Conservation (phyloP, 1,140 invertebrate species). For the Drosophila ironensis region DNA sequence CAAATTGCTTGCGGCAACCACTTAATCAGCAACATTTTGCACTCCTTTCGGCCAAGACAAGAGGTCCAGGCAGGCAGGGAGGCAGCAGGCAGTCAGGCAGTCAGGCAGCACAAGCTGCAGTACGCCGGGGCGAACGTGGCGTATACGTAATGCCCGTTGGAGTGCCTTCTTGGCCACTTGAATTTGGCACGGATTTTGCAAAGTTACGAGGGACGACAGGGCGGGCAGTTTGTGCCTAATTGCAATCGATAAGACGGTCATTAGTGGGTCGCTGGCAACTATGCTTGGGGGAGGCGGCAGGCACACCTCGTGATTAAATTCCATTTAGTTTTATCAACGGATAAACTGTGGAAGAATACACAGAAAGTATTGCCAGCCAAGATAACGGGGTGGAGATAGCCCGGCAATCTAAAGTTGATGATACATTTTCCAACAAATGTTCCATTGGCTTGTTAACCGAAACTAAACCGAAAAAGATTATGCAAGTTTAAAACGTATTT, state of each 20-base stretch:
- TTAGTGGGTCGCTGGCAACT: not conserved
- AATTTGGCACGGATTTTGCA: conserved; percentile 17
- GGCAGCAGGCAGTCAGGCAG: no score
- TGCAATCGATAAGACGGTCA: conserved; percentile 12
- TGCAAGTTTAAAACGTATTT: not conserved
- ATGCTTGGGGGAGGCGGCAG: not conserved
- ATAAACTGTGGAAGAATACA: not conserved
- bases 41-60: conserved; percentile 31
- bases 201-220: not conserved
- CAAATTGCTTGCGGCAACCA: conserved; percentile 72
- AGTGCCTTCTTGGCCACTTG: not conserved
- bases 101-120: not conserved
- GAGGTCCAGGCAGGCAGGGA: not conserved
- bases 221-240: conserved; percentile 2
- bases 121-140: not conserved
- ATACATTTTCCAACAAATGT: no score
- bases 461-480: not conserved
- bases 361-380: no score
- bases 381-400: no score
- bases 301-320: not conserved
- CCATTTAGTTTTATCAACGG: not conserved
- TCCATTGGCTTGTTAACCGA: not conserved
- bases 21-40: conserved; percentile 69
- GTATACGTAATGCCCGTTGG: conserved; percentile 28
- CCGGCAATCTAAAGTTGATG: no score